Percentiles rank a stretch among this genome's conserved stretches.
phyloP scores from a whole-genome alignment of 1,140 invertebrate species.

The Condylostylus longicornis region DNA sequence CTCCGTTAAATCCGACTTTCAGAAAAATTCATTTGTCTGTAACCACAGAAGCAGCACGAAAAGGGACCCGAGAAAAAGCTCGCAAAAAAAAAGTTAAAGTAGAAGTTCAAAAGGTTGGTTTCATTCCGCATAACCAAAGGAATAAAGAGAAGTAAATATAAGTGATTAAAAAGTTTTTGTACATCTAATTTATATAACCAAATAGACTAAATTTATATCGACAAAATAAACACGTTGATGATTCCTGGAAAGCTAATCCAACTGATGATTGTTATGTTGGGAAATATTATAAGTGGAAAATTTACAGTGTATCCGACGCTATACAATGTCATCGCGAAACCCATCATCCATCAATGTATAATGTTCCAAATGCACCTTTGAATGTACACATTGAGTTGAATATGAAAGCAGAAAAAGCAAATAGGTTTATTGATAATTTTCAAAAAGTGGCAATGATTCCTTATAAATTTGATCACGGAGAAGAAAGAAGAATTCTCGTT shows the following conservation, averaged over 20 bases:
- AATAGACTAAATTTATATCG: conserved; percentile 23
- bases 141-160: conserved; percentile 32
- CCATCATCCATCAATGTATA: conserved; percentile 60
- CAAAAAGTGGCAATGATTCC: conserved; percentile 43
- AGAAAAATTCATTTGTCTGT: conserved; percentile 28
- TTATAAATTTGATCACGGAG: conserved; percentile 46
- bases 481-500: conserved; percentile 46
- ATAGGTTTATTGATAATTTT: conserved; percentile 47
- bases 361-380: conserved; percentile 48
- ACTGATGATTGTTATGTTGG: conserved; percentile 51
- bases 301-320: conserved; percentile 55
- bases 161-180: background rate
- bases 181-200: background rate
- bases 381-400: conserved; percentile 53
- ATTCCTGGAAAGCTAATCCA: conserved; percentile 38
- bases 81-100: conserved; percentile 54
- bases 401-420: conserved; percentile 42
- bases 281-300: conserved; percentile 42
- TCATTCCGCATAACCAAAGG: conserved; percentile 44
- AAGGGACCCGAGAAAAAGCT: conserved; percentile 56
- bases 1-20: conserved; percentile 1
- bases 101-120: conserved; percentile 49
- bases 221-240: conserved; percentile 37
- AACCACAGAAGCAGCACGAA: conserved; percentile 47
- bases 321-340: conserved; percentile 54